Evolutionary conservation across 2,888 invertebrate species (phyloP).

Genomic region (Marasmarcha lunaedactyla): DNA sequence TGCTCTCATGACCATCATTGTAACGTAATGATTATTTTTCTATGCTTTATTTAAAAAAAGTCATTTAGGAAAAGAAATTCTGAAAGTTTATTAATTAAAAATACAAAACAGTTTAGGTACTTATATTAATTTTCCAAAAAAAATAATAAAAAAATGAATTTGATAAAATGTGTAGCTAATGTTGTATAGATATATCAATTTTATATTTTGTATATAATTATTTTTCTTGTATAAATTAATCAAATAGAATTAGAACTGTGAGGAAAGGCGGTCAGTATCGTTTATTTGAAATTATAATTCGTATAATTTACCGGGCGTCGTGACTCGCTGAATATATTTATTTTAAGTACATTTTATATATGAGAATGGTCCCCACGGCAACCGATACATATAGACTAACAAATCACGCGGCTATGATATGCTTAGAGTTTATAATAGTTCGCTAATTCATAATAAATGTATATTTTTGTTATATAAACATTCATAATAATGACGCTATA

Average conservation of each 20-base stretch:
- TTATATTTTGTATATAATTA: slow-evolving; percentile 64
- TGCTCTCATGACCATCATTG: neutral
- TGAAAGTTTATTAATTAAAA: neutral
- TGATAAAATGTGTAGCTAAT: slow-evolving; percentile 31
- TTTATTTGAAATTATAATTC: slow-evolving; percentile 8
- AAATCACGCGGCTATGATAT: neutral
- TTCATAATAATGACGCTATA: slow-evolving; percentile 1
- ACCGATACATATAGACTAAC: neutral
- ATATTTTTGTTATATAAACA: slow-evolving; percentile 1
- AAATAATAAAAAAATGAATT: slow-evolving; percentile 25
- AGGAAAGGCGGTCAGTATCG: slow-evolving; percentile 23
- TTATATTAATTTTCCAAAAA: slow-evolving; percentile 52
- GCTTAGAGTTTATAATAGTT: neutral
- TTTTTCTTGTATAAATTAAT: slow-evolving; percentile 60
- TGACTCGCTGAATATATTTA: slow-evolving; percentile 1
- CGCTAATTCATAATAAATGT: neutral
- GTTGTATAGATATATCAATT: slow-evolving; percentile 59
- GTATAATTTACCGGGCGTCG: slow-evolving; percentile 4
- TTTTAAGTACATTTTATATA: neutral
- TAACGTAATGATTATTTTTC: slow-evolving; percentile 13
- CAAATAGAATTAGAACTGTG: slow-evolving; percentile 55
- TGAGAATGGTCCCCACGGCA: neutral
- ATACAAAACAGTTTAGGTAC: slow-evolving; percentile 37
- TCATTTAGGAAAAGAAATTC: neutral
- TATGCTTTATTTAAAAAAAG: slow-evolving; percentile 17